Evolutionary conservation across 2,888 invertebrate species (phyloP).

Genomic region (Limnephilus marmoratus): DNA sequence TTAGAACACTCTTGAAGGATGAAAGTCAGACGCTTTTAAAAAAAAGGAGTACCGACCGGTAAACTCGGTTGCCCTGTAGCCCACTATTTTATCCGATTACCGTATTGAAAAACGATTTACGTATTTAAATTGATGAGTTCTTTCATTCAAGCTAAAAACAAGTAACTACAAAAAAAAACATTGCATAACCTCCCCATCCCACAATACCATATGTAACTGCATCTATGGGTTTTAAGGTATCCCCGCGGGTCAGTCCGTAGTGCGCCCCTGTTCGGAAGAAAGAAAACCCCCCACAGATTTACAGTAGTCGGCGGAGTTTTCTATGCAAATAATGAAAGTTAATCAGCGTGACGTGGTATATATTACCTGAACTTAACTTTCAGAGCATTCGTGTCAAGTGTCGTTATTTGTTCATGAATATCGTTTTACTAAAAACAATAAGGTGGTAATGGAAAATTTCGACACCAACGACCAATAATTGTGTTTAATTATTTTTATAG

Average conservation of each 20-base stretch:
- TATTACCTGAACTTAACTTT: background rate
- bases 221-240: too few species aligned
- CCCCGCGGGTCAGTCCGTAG: background rate
- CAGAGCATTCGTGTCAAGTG: slow-evolving; percentile 1
- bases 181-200: too few species aligned
- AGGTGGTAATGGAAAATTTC: background rate
- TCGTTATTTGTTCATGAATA: background rate
- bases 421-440: background rate
- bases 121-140: too few species aligned
- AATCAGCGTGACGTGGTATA: background rate
- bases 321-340: slow-evolving; percentile 8
- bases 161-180: too few species aligned
- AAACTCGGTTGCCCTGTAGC: background rate
- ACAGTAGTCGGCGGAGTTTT: background rate
- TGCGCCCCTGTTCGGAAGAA: background rate
- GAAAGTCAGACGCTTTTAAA: too few species aligned
- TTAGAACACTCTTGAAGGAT: too few species aligned
- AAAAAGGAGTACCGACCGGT: background rate
- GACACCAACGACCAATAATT: background rate
- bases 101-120: too few species aligned
- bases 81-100: background rate
- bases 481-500: background rate
- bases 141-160: too few species aligned
- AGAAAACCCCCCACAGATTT: slow-evolving; percentile 11
- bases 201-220: too few species aligned